These are phyloP conservation scores for Drosophila punjabiensis DNA, from an alignment of 1,140 invertebrate genomes.

Conservation along the genomic window DNA sequence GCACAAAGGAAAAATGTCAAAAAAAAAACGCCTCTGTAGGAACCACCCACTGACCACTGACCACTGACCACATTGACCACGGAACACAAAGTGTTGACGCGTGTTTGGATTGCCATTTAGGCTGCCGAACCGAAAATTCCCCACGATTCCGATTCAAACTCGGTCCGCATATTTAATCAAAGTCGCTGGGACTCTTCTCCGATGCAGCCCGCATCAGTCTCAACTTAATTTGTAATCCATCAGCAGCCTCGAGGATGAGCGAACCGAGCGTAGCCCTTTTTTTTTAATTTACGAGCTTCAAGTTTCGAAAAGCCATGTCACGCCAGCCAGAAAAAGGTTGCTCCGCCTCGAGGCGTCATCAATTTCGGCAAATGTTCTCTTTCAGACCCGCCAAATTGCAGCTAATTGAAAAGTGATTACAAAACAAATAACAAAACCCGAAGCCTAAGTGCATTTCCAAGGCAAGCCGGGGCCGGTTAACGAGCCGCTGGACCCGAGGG, in stretches of 20 bases:
- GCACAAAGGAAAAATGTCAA: slow-evolving; percentile 36
- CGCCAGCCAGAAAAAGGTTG: slow-evolving; percentile 31
- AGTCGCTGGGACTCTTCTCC: slow-evolving; percentile 40
- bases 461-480: slow-evolving; percentile 66
- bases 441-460: slow-evolving; percentile 82
- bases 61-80: slow-evolving; percentile 54
- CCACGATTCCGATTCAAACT: slow-evolving; percentile 55
- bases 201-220: slow-evolving; percentile 63
- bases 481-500: slow-evolving; percentile 42
- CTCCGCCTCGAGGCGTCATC: slow-evolving; percentile 57
- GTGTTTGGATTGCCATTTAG: slow-evolving; percentile 80
- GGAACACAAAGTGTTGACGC: slow-evolving; percentile 67
- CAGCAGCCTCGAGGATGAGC: slow-evolving; percentile 50
- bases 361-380: slow-evolving; percentile 64
- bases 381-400: slow-evolving; percentile 63
- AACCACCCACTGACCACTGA: slow-evolving; percentile 41
- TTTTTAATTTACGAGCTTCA: slow-evolving; percentile 58
- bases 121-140: slow-evolving; percentile 45
- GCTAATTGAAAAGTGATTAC: slow-evolving; percentile 75
- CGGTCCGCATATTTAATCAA: slow-evolving; percentile 73
- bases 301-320: slow-evolving; percentile 28
- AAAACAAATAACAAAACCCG: slow-evolving; percentile 59
- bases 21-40: slow-evolving; percentile 20
- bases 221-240: slow-evolving; percentile 74
- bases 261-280: slow-evolving; percentile 36